phyloP scores from a whole-genome alignment of 2,113 vertebrate genomes.

The Polyodon spathula region DNA sequence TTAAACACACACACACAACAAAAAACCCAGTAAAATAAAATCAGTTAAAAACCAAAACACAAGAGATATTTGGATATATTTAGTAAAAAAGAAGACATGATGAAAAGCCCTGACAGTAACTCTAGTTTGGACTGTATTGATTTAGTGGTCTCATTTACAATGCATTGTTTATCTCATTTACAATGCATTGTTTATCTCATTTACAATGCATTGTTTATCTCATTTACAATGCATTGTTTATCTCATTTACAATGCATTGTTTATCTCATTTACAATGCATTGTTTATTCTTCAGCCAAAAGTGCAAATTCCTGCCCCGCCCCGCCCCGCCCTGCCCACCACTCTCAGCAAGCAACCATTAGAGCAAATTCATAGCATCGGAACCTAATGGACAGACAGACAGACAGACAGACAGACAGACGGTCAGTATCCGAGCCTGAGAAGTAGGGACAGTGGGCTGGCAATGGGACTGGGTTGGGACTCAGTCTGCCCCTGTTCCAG shows the following conservation, averaged over 20 bases:
- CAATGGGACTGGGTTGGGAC: no score
- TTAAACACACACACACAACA: constrained; percentile 31
- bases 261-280: constrained; percentile 59
- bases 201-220: no score
- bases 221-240: no score
- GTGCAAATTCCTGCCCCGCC: constrained; percentile 57
- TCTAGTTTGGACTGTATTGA: constrained; percentile 60
- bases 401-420: constrained; percentile 37
- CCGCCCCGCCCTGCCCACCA: constrained; percentile 45
- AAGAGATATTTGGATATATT: constrained; percentile 66
- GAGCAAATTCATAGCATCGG: constrained; percentile 31
- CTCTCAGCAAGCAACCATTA: constrained; percentile 41
- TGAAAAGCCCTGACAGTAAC: constrained; percentile 59
- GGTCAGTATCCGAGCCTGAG: constrained; percentile 31
- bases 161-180: constrained; percentile 58
- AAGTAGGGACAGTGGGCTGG: no score
- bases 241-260: no score
- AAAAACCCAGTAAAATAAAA: constrained; percentile 66
- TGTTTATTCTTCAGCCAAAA: constrained; percentile 60
- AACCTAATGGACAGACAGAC: constrained; percentile 33
- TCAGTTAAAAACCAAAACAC: constrained; percentile 68
- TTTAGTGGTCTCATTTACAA: constrained; percentile 69
- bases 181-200: constrained; percentile 58
- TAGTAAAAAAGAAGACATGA: constrained; percentile 43
- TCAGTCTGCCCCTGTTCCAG: no score